Evolutionary conservation across 2,797 vertebrate species (phyloP).

Genomic region (Orientallactaga sibirica): DNA sequence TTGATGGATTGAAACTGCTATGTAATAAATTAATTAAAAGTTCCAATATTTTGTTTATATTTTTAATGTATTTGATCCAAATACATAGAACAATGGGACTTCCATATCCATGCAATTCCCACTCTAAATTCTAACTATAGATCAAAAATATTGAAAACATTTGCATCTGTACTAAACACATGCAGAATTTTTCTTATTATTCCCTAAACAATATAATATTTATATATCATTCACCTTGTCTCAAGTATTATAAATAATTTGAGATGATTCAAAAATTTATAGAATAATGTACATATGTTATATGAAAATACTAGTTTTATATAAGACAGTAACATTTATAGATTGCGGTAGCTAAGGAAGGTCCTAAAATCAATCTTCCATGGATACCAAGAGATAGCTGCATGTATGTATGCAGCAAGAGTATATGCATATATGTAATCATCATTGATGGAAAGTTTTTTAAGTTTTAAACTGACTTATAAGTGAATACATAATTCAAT

Average conservation of each 20-base stretch:
- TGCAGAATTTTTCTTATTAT: background rate
- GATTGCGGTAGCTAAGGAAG: background rate
- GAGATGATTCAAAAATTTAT: conserved; percentile 1
- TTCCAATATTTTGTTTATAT: background rate
- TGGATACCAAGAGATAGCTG: background rate
- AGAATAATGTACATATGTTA: background rate
- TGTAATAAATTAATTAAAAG: conserved; percentile 54
- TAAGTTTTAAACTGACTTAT: conserved; percentile 52
- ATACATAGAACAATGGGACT: background rate
- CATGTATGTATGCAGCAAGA: background rate
- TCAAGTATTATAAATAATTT: background rate
- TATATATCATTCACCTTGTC: background rate
- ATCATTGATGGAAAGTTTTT: conserved; percentile 51
- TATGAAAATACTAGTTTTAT: background rate
- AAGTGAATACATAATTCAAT: conserved; percentile 43
- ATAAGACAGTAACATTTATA: background rate
- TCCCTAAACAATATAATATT: background rate
- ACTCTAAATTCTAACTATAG: background rate
- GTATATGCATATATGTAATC: background rate
- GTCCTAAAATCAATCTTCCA: background rate
- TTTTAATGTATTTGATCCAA: conserved; percentile 39
- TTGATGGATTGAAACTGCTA: conserved; percentile 38
- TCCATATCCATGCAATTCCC: background rate
- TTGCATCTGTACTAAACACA: background rate
- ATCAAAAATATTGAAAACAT: conserved; percentile 21